Percentiles rank a stretch among this genome's conserved stretches.
These are phyloP conservation scores for Pelosia muscerda DNA, from an alignment of 2,888 invertebrate species.

Conservation along the genomic window DNA sequence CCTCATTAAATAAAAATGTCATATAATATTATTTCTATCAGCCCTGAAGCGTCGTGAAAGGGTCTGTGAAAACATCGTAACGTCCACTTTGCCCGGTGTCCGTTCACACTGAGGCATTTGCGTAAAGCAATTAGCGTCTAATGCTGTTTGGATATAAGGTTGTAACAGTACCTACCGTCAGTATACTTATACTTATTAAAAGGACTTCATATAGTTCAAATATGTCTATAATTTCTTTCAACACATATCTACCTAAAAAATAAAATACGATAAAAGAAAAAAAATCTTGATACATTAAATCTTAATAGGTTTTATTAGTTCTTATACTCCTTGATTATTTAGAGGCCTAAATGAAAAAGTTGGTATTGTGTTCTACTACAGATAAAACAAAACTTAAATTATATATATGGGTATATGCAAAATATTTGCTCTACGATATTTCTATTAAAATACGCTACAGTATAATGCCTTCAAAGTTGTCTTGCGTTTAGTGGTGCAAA, in stretches of 20 bases:
- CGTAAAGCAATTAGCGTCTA: conserved; percentile 82
- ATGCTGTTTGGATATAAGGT: conserved; percentile 70
- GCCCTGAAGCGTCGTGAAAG: conserved; percentile 49
- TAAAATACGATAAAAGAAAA: too few relatives aligned
- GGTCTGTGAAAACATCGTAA: conserved; percentile 60
- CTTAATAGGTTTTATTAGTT: background rate
- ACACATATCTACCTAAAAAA: too few relatives aligned
- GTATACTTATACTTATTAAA: background rate
- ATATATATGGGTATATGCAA: conserved; percentile 40
- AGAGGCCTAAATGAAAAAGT: background rate
- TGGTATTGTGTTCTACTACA: background rate
- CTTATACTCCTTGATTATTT: background rate
- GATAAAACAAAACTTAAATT: background rate
- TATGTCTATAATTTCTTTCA: too few relatives aligned
- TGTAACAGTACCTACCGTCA: conserved; percentile 12
- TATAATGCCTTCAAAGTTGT: conserved; percentile 36
- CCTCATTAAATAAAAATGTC: background rate
- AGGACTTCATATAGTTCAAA: background rate
- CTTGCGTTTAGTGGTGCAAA: conserved; percentile 63
- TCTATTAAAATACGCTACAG: conserved; percentile 34
- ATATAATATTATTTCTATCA: conserved; percentile 19
- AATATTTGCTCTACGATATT: conserved; percentile 30
- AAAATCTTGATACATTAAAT: too few relatives aligned
- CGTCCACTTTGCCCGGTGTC: conserved; percentile 58
- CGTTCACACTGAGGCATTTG: conserved; percentile 68